Conservation (phyloP, 37 sponge, comb jelly and placozoan species). For the Halisarca cf. caerulea region DNA sequence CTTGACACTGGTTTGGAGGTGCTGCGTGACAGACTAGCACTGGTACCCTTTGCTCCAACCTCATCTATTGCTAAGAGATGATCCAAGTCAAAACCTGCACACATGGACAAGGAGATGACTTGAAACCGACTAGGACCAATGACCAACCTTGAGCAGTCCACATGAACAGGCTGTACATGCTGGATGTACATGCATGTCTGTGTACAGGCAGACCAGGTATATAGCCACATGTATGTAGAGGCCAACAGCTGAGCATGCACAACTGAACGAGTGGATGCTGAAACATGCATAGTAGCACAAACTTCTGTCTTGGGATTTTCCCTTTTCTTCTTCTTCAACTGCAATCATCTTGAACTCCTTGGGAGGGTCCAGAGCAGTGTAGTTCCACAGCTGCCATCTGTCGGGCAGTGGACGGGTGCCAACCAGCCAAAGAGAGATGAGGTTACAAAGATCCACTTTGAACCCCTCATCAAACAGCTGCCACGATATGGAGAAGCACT, state of each 20-base stretch:
- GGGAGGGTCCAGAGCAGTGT: constrained; percentile 57
- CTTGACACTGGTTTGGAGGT: no score
- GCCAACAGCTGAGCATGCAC: not conserved
- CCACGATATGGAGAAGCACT: constrained; percentile 86
- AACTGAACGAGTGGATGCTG: not conserved
- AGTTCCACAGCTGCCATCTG: constrained; percentile 68
- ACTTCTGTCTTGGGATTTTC: constrained; percentile 4
- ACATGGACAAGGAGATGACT: no score
- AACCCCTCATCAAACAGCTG: constrained; percentile 83
- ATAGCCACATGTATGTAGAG: no score
- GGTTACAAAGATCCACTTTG: constrained; percentile 61
- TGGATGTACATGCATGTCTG: no score
- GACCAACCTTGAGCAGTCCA: no score
- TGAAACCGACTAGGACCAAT: no score
- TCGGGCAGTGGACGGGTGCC: constrained; percentile 54
- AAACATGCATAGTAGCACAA: not conserved
- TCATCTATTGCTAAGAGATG: no score
- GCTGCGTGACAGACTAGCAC: no score
- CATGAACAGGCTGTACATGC: no score
- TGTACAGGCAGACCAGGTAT: no score
- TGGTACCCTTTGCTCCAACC: no score
- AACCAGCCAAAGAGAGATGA: constrained; percentile 72
- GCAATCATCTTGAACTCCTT: constrained; percentile 58
- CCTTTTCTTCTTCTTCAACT: constrained; percentile 21
- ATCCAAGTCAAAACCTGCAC: no score